A percentile compares a stretch with the other conserved stretches of the same genome.
Conservation (phyloP, 2,113 vertebrate species). For the Narcine bancroftii region DNA sequence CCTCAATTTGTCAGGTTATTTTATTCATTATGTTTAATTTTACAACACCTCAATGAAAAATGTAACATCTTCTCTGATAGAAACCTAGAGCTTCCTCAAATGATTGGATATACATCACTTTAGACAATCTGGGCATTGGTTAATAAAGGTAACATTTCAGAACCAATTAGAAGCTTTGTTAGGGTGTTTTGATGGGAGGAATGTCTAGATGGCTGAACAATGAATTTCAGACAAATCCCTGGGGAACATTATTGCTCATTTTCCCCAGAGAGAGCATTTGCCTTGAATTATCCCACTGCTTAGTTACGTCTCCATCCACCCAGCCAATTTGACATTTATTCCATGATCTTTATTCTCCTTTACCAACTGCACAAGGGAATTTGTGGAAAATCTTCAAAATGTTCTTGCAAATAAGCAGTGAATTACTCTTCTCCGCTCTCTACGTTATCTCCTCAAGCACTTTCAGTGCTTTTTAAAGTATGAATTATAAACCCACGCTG, state of each 20-base stretch:
- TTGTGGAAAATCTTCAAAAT: not conserved
- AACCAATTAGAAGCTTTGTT: not conserved
- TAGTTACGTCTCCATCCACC: not conserved
- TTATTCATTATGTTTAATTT: not conserved
- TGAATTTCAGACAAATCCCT: not conserved
- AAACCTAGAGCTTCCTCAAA: not conserved
- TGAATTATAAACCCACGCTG: not conserved
- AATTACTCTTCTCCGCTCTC: not conserved
- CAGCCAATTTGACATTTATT: constrained; percentile 15
- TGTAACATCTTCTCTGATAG: not conserved
- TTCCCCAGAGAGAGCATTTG: not conserved
- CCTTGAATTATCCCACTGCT: not conserved
- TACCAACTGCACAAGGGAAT: not conserved
- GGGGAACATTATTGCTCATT: not conserved
- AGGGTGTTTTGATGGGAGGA: not conserved
- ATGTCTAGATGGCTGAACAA: not conserved
- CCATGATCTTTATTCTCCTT: constrained; percentile 25
- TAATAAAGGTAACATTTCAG: not conserved
- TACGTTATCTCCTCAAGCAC: not conserved
- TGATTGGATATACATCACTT: not conserved
- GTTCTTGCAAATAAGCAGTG: not conserved
- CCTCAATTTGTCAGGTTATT: not conserved
- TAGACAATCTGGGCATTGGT: not conserved
- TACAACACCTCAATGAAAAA: not conserved
- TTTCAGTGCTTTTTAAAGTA: not conserved